These are phyloP conservation scores for Tonatia bakeri DNA, from an alignment of 2,113 vertebrate genomes.

Conservation along the genomic window DNA sequence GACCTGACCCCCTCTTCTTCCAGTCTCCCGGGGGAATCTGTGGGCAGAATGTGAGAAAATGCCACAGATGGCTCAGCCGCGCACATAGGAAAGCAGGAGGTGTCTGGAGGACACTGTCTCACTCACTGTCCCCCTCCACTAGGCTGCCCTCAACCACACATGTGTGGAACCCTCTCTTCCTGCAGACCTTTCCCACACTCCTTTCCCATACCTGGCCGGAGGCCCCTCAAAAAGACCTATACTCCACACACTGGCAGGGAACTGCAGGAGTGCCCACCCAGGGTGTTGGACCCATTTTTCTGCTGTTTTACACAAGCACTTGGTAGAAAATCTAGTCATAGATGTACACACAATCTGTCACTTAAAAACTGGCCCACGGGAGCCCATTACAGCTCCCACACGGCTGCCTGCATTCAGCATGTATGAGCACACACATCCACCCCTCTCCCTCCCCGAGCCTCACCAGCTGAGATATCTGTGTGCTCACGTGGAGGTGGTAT, in stretches of 20 bases:
- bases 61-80: constrained; percentile 11
- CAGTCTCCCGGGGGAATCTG: constrained; percentile 50
- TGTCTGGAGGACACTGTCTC: constrained; percentile 38
- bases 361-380: constrained; percentile 35
- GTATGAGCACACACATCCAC: background rate
- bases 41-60: constrained; percentile 64
- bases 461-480: background rate
- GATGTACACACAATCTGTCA: constrained; percentile 64
- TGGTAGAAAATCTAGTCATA: constrained; percentile 52
- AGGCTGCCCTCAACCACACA: background rate
- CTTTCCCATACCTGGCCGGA: background rate
- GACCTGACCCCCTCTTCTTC: background rate
- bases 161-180: background rate
- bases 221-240: background rate
- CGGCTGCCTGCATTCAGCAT: background rate
- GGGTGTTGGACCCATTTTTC: constrained; percentile 1
- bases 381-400: constrained; percentile 22
- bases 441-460: background rate
- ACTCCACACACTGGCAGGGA: background rate
- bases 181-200: background rate
- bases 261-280: background rate
- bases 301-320: constrained; percentile 39
- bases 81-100: constrained; percentile 13
- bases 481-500: background rate
- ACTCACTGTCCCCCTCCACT: background rate